These are phyloP conservation scores for Solenodon paradoxus DNA, from an alignment of 2,113 vertebrate species.

Conservation along the genomic window DNA sequence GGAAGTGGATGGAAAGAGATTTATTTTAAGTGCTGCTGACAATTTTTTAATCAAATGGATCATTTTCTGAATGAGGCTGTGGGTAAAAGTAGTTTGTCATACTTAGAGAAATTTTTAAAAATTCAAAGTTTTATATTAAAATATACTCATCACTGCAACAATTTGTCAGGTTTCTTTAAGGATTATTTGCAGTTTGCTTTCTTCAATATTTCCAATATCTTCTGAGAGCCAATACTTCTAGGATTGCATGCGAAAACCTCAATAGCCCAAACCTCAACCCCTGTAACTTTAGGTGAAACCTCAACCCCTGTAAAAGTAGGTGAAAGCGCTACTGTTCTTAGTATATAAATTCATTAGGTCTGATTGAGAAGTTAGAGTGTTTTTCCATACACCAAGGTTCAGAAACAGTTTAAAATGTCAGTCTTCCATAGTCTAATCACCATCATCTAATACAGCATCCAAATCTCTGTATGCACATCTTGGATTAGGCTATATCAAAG, in stretches of 20 bases:
- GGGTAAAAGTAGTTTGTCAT: conserved; percentile 13
- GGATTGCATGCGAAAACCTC: conserved; percentile 23
- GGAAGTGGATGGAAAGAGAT: neutral
- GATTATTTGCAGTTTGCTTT: neutral
- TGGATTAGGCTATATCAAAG: neutral
- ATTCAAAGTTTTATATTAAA: neutral
- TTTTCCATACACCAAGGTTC: neutral
- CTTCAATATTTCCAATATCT: neutral
- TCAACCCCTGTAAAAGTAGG: no score
- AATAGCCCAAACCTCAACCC: neutral
- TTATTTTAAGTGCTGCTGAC: conserved; percentile 19
- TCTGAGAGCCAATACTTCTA: neutral
- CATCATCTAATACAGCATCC: neutral
- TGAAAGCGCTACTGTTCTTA: neutral
- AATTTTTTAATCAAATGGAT: neutral
- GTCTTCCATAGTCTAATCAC: neutral
- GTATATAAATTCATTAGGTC: neutral
- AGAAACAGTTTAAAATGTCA: conserved; percentile 4
- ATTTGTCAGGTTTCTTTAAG: conserved; percentile 6
- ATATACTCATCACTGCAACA: neutral
- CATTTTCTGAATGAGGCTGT: neutral
- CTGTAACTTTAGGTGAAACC: neutral
- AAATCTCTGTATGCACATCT: neutral
- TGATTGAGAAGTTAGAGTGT: neutral
- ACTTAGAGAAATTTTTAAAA: neutral